Base-by-base conservation (phyloP, 2,113 vertebrate genomes). In the Cairina moschata region DNA sequence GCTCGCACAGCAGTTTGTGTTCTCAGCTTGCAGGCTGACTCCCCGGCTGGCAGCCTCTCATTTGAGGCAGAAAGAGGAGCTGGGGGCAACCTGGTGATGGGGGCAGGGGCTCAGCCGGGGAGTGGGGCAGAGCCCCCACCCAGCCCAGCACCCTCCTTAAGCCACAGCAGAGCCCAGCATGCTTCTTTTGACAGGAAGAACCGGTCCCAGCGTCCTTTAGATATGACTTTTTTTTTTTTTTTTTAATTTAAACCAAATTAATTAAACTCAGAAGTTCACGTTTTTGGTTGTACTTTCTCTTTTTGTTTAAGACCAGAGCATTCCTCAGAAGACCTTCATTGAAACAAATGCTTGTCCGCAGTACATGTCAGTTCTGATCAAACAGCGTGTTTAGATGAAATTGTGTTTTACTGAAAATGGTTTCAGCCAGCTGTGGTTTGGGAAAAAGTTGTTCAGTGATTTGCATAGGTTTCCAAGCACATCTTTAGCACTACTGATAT, bases 361-460 rank as follows among this genome's bases (percentile, higher is more conserved):
- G 84, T 83, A 40, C 0, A 2, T 56, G 93, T 90, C 79, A 68
- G 72, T 9, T 38, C 80, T 32, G 86, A 93, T 75, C 52, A 90
- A 92, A 93, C 5, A 63, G 77, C 20, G 1, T 93, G 90, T 93
- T 93, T 67, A 80, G 88, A 79, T 48, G 71, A 78, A 77, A 68
- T 56, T 62, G 75, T 34, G 71, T 55, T 89, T 83, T 85, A 69
- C 66, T 79, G 91, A 94, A 76, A 94, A 81, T 6, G 50, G 69
- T 76, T 90, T 94, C 75, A 32, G 1, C 44, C 93, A 92, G 93
- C 96, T 96, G 95, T 40, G 86, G 62, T 87, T 94, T 92, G 93
- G 96, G 83, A 81, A 95, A 76, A 91, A 88, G 79, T 92, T 94
- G 73, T 93, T 86, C 94, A 67, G 68, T 78, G 86, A 92, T 95